These are phyloP conservation scores for Hystrix brachyura DNA, from an alignment of 2,113 vertebrate genomes.

Conservation along the genomic window DNA sequence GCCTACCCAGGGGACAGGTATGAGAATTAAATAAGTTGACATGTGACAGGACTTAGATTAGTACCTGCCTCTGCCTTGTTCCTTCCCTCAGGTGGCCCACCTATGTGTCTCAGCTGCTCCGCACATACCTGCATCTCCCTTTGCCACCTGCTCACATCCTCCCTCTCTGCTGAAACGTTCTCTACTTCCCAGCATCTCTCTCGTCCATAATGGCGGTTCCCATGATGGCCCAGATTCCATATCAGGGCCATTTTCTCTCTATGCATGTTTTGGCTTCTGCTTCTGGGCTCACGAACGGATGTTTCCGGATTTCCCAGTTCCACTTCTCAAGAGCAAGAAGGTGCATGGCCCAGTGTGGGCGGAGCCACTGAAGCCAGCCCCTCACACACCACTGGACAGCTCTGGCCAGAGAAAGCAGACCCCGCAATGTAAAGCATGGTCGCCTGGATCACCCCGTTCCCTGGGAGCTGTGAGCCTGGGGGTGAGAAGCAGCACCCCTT, in stretches of 20 bases:
- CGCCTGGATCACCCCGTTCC: too few species aligned
- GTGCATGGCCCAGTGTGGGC: neutral
- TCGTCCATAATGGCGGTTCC: neutral
- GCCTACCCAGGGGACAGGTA: neutral
- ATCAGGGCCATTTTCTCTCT: neutral
- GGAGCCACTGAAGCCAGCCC: neutral
- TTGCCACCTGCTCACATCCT: neutral
- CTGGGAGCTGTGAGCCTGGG: too few species aligned
- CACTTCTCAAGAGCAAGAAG: neutral
- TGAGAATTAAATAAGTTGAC: neutral
- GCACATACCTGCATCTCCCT: neutral
- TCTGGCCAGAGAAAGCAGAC: too few species aligned
- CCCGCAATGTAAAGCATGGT: neutral
- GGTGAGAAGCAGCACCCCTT: neutral
- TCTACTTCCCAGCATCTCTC: neutral
- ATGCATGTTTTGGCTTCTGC: neutral
- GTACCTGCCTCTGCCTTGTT: too few species aligned
- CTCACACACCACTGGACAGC: neutral
- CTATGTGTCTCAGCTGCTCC: neutral
- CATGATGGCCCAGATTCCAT: neutral
- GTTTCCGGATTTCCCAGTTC: neutral
- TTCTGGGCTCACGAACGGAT: too few species aligned
- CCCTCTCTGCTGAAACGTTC: neutral
- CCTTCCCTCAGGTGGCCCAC: neutral
- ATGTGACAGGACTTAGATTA: neutral